phyloP scores from a whole-genome alignment of 2,888 invertebrate genomes.

The Drosophila histrio region DNA sequence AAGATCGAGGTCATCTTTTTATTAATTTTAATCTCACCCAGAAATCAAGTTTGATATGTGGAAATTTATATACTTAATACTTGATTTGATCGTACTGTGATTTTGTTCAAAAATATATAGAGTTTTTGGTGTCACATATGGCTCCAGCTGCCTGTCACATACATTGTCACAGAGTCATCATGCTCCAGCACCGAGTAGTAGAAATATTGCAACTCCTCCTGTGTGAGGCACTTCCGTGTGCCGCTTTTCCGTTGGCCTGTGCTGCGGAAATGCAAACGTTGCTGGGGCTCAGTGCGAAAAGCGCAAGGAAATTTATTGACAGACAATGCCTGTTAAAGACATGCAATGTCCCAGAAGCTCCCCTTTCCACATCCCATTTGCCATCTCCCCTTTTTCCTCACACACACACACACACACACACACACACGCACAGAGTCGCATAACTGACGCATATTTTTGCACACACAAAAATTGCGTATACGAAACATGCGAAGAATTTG shows the following conservation, averaged over 20 bases:
- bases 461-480: constrained; percentile 43
- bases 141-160: neutral
- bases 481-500: constrained; percentile 63
- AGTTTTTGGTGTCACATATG: no score
- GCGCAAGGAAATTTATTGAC: constrained; percentile 65
- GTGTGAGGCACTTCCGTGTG: constrained; percentile 30
- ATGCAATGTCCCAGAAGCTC: constrained; percentile 8
- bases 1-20: no score
- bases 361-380: neutral
- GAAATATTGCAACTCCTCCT: constrained; percentile 32
- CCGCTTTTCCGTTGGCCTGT: constrained; percentile 32
- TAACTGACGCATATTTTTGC: constrained; percentile 46
- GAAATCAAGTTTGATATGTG: no score
- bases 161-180: no score
- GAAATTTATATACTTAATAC: no score
- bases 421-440: neutral
- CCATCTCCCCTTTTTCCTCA: neutral
- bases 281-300: constrained; percentile 14
- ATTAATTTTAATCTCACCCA: no score
- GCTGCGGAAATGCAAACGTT: constrained; percentile 64
- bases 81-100: no score
- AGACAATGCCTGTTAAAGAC: constrained; percentile 48
- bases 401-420: neutral
- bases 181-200: neutral
- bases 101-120: no score